Evolutionary conservation across 2,113 vertebrate species (phyloP).

Genomic region (Heterochromis multidens): DNA sequence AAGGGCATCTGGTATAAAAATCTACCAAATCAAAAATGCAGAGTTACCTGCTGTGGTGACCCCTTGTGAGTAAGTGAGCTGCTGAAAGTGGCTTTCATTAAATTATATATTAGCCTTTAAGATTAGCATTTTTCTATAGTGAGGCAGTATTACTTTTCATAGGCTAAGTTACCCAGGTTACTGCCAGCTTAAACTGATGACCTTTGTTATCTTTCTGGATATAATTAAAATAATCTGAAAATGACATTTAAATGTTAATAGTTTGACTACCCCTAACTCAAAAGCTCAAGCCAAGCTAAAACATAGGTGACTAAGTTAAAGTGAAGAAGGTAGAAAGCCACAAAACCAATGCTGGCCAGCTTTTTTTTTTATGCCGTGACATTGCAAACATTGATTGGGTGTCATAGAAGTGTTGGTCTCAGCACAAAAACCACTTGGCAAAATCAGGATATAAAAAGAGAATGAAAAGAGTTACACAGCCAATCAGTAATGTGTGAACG

Average conservation of each 20-base stretch:
- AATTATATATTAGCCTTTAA: neutral
- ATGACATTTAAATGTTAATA: neutral
- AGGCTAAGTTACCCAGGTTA: neutral
- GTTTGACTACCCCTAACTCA: neutral
- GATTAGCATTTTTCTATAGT: neutral
- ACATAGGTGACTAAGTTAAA: neutral
- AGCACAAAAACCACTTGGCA: neutral
- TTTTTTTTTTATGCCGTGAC: too few relatives aligned
- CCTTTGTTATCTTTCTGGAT: neutral
- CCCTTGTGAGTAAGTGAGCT: neutral
- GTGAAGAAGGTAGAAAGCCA: neutral
- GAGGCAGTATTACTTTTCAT: neutral
- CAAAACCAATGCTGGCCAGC: too few relatives aligned
- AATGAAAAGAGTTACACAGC: neutral
- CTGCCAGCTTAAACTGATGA: neutral
- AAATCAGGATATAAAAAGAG: neutral
- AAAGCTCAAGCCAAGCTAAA: accelerated
- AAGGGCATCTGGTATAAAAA: too few relatives aligned
- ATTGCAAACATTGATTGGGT: neutral
- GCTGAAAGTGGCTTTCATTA: neutral
- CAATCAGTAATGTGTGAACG: neutral
- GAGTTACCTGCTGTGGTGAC: neutral
- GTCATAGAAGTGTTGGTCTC: neutral
- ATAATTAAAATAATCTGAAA: neutral
- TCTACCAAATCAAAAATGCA: too few relatives aligned